These are phyloP conservation scores for Brachionus rubens DNA, from an alignment of 1,140 invertebrate species.

Conservation along the genomic window DNA sequence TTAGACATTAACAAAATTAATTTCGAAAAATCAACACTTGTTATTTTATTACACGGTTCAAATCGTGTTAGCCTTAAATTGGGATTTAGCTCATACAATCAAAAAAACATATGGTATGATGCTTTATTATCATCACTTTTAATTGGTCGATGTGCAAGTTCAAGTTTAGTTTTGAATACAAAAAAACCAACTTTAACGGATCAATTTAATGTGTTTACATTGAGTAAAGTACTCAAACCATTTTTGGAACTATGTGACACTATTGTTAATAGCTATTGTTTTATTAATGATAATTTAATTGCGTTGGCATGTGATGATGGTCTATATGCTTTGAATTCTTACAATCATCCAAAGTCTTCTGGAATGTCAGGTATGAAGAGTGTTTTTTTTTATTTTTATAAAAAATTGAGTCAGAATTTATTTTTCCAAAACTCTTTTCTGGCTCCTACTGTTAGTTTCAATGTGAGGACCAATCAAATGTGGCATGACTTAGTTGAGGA, in stretches of 20 bases:
- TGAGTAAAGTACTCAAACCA: conserved; percentile 37
- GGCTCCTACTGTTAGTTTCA: too few relatives aligned
- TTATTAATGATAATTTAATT: conserved; percentile 45
- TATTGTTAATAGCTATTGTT: conserved; percentile 44
- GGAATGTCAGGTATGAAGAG: conserved; percentile 2
- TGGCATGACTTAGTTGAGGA: too few relatives aligned
- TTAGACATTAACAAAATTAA: conserved; percentile 5
- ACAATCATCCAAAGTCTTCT: conserved; percentile 36
- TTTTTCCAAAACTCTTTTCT: too few relatives aligned
- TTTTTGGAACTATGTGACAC: conserved; percentile 41
- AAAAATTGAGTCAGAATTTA: not conserved
- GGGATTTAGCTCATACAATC: conserved; percentile 3
- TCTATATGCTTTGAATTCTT: conserved; percentile 39
- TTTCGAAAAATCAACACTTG: conserved; percentile 6
- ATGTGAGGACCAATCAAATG: too few relatives aligned
- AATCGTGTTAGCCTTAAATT: conserved; percentile 21
- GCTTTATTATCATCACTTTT: conserved; percentile 18
- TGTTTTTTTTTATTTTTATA: not conserved
- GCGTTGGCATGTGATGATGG: conserved; percentile 42
- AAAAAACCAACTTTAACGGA: conserved; percentile 10
- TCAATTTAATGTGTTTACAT: conserved; percentile 15
- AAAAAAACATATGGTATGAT: conserved; percentile 45
- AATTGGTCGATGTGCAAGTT: not conserved
- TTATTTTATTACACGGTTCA: conserved; percentile 2
- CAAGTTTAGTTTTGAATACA: conserved; percentile 21